Base-by-base conservation (phyloP, 1,140 invertebrate genomes). In the Anastatus disparis region DNA sequence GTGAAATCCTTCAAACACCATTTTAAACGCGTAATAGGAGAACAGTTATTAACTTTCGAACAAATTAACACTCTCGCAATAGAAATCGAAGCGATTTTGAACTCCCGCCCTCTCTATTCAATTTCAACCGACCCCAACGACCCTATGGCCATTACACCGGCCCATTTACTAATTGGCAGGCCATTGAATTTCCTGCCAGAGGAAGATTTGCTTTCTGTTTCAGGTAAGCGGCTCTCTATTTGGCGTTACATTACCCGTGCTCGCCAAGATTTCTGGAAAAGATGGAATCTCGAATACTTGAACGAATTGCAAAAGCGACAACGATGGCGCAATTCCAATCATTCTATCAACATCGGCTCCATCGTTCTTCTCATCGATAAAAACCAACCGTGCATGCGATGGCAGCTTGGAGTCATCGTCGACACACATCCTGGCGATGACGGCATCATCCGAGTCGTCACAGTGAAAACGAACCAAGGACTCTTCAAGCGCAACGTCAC, bases 401-500 rank as follows among this genome's bases (percentile, higher is more conserved):
- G 67, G 67, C 2, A 2, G 22, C 29, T 70, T 1, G 67, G 55
- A 44, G 55, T 55, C 24, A n/a, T n/a, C n/a, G n/a, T n/a, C n/a
- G n/a, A n/a, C n/a, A n/a, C n/a, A n/a, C n/a, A n/a, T n/a, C n/a
- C 46, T 69, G 66, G 40, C 13, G 22, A 22, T 20, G 66, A 69
- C 38, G 55, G 27, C 15, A 20, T 59, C 2, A 26, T 61, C 22
- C 40, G 62, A 74, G 59, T 76, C 2, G 58, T 67, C n/a, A 75
- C 74, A 3, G 73, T 70, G 0, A 76, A 78, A 4, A 75, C 72
- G 6, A 20, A 13, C 4, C 8, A 26, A 75, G 75, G 20, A 75
- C 76, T n/a, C 75, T 73, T 17, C 24, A 73, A 9, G 67, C 75
- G 26, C 74, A 81, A 31, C 75, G 78, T 48, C 61, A 77, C 72